These are phyloP conservation scores for Tenualosa thibaudeaui DNA, from an alignment of 2,797 vertebrate genomes.

Conservation along the genomic window DNA sequence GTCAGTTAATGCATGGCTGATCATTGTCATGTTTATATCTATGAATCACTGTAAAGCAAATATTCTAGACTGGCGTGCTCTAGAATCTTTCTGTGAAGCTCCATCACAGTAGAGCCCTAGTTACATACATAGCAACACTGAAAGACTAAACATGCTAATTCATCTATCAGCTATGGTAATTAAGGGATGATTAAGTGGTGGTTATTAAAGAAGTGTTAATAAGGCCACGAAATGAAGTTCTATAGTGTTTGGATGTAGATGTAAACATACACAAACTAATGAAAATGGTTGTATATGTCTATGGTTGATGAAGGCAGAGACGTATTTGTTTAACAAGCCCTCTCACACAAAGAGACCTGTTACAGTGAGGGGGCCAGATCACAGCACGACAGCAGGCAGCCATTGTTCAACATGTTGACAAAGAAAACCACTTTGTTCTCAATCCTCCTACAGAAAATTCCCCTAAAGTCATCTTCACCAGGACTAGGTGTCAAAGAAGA, in stretches of 20 bases:
- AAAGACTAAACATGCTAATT: neutral
- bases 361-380: neutral
- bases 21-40: too few relatives aligned
- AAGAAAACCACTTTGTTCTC: neutral
- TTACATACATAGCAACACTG: constrained; percentile 2
- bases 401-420: neutral
- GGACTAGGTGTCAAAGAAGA: neutral
- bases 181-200: neutral
- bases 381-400: constrained; percentile 1
- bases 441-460: neutral
- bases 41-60: too few relatives aligned
- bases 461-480: neutral
- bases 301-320: neutral
- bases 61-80: too few relatives aligned
- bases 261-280: neutral
- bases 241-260: neutral
- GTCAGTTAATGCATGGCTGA: neutral
- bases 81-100: neutral
- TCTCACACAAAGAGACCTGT: neutral
- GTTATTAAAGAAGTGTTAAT: too few relatives aligned
- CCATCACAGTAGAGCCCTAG: neutral
- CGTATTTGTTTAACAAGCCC: neutral
- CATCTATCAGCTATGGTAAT: neutral
- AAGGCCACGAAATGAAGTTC: neutral
- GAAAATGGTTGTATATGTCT: neutral